Base-by-base conservation (phyloP, 1,140 invertebrate genomes). In the Drosophila micromelanica region DNA sequence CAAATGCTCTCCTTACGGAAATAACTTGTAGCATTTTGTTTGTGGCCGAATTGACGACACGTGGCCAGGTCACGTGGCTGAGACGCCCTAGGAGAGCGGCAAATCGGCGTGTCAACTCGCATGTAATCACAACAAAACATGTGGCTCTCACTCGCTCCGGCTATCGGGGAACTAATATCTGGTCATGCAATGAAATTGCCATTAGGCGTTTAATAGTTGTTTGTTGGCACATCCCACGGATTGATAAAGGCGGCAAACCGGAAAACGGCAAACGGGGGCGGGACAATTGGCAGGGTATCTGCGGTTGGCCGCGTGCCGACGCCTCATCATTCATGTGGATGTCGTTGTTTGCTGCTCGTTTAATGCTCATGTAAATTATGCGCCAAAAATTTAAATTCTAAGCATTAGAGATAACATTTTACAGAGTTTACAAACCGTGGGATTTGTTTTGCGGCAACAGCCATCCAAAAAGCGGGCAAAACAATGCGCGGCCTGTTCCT, bases 101-200 rank as follows among this genome's bases (percentile, higher is more conserved):
- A 65, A 48, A 59, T 11, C 82, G 68, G 64, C 84, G 79, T 87
- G 82, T 84, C 80, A 84, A 84, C 80, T 84, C 79, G 42, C 80
- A 65, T 84, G 80, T 84, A 84, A 84, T 84, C 82, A 87, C 82
- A 70, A 71, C 82, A 76, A 86, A 57, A 87, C 84, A 86, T 86
- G 82, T 86, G 82, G 82, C 79, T 76, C 59, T 73, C 70, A 73
- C 72, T 78, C 55, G 49, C 64, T 55, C 49, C 37, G 42, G 23
- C 64, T 70, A 87, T 76, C 84, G 84, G 82, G 61, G 60, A 71
- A 75, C 59, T 73, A 75, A 75, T 77, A 80, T 78, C 74, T 32
- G 46, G 49, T 11, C 43, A 55, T 74, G 52, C 70, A 79, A 79
- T 79, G 64, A 79, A 79, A 79, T 77, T 61, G 54, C 74, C 77